Evolutionary conservation across 1,140 invertebrate genomes (phyloP), one percentile per base, ranked within the genome.

Genomic region (Tetramorium simillimum): DNA sequence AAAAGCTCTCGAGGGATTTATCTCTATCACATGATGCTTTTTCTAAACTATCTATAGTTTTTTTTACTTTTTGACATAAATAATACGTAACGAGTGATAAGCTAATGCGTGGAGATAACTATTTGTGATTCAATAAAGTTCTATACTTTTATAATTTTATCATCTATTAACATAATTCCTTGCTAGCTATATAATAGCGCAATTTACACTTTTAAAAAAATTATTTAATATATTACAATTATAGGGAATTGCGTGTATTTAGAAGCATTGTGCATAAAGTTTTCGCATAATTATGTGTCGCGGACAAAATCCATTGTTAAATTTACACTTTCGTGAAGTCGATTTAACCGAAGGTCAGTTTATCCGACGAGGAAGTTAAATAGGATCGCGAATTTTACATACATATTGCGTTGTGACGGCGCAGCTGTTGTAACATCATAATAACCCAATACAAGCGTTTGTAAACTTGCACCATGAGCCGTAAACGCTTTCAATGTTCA

Each of bases 391-490:
- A 84, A 75, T 84, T 75, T 84, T 60, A 46, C 40, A 76, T 76
- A 76, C 53, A 70, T 69, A 43, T 70, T 81, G 49, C 63, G 16
- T 81, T 24, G 56, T 21, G 37, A 40, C 14, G 28, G 18, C 76
- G 18, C 12, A n/a, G 14, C 18, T 72, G 53, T 58, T 14, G 80
- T 82, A 73, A 82, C n/a, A 43, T 46, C 18, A 14, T 49, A 56
- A 81, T 58, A 81, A 81, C 65, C 56, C 49, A 49, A 24, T n/a
- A 40, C 46, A 75, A 18, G 43, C 69, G 51, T 82, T 86, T 58
- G 21, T 63, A 56, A 70, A 81, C 69, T 85, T 77, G 43, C 56
- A 67, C 56, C 70, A 86, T 77, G 53, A 65, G 78, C 16, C 37
- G 53, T 82, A 82, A 90, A 76, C 14, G 12, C n/a, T 63, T 53